Evolutionary conservation across 1,140 invertebrate genomes (phyloP).

Genomic region (Lanistes nyassanus): DNA sequence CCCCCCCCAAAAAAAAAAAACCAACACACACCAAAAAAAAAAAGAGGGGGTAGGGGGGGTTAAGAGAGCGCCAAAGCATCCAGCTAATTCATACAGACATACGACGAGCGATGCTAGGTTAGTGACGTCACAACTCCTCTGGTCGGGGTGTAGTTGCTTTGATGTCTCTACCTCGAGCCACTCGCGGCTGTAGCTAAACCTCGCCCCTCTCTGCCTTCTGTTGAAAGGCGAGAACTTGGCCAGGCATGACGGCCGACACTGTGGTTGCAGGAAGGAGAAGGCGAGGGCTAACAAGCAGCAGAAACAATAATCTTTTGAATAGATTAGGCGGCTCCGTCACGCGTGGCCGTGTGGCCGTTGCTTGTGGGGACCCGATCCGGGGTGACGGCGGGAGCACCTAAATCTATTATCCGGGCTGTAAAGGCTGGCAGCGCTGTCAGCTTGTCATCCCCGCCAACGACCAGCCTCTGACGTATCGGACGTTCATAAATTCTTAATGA

Average conservation of each 20-base stretch:
- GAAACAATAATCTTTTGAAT: slow-evolving; percentile 1
- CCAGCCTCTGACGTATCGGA: neutral
- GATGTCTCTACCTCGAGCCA: too few species aligned
- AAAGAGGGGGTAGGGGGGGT: too few species aligned
- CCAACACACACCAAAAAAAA: too few species aligned
- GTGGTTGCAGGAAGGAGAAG: neutral
- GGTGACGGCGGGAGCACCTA: neutral
- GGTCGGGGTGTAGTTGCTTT: too few species aligned
- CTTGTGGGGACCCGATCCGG: neutral
- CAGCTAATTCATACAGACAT: too few species aligned
- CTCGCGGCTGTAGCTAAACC: neutral
- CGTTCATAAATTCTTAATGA: slow-evolving; percentile 9
- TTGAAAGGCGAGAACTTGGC: neutral
- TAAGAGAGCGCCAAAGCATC: too few species aligned
- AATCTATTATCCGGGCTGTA: neutral
- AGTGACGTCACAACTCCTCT: too few species aligned
- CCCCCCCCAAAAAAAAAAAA: too few species aligned
- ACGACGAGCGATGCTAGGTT: too few species aligned
- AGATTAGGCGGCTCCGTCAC: neutral
- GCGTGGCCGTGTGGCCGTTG: neutral
- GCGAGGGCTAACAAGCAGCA: neutral
- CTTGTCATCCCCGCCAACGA: neutral
- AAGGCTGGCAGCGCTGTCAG: neutral
- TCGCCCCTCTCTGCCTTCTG: neutral
- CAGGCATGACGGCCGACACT: neutral